These are phyloP conservation scores for Centropus unirufus DNA, from an alignment of 2,113 vertebrate species.

Conservation along the genomic window DNA sequence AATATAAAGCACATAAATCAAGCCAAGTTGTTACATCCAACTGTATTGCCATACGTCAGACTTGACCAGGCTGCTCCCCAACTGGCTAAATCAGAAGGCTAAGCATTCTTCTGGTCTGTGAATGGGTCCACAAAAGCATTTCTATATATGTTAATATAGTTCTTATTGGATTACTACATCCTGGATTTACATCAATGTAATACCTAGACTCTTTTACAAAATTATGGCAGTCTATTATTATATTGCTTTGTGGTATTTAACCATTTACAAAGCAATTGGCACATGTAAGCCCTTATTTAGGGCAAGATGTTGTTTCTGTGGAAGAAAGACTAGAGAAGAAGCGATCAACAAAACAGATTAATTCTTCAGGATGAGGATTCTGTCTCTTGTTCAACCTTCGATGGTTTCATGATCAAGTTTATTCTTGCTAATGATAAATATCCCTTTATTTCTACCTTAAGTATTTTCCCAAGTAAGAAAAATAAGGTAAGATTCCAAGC, in stretches of 20 bases:
- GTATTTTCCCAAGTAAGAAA: neutral
- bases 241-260: slow-evolving; percentile 8
- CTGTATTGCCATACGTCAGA: slow-evolving; percentile 31
- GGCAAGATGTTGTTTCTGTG: neutral
- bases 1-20: slow-evolving; percentile 40
- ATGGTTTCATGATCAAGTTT: neutral
- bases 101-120: slow-evolving; percentile 27
- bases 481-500: neutral
- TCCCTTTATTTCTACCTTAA: neutral
- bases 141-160: neutral
- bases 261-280: slow-evolving; percentile 14
- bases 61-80: slow-evolving; percentile 46
- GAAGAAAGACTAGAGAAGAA: neutral
- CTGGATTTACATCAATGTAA: neutral
- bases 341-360: neutral
- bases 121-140: neutral
- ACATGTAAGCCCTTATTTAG: neutral
- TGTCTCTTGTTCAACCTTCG: neutral
- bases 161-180: neutral
- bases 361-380: neutral
- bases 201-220: neutral
- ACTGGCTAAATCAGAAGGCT: slow-evolving; percentile 21
- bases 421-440: neutral
- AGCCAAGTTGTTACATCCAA: slow-evolving; percentile 31
- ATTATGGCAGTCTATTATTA: neutral